Base-by-base conservation (phyloP, 2,888 invertebrate species). In the Drosophila trichaetosa region DNA sequence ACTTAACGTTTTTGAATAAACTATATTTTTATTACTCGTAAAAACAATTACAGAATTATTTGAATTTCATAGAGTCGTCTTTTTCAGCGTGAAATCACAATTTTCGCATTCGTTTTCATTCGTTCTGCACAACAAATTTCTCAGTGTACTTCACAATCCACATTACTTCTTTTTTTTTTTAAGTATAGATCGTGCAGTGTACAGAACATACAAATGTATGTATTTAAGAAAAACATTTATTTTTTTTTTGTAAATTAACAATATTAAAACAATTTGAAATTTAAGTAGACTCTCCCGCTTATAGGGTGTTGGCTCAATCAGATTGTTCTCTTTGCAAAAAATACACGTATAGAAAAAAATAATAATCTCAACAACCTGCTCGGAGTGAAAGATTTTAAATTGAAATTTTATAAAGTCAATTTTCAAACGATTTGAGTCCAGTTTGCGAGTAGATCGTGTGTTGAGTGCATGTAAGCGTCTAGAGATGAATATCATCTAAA, bases 361-460 rank as follows among this genome's bases (percentile, higher is more conserved):
- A 0, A 3, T 27, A 34, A 24, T 31, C 33, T 1, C 46, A 34
- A 10, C 1, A 38, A 49, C n/a, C 36, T 38, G 48, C 8, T 40
- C 31, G 11, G 38, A 13, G 36, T 13, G 24, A 33, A 11, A 42
- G n/a, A 24, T 24, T 34, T 51, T 11, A 27, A 27, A 29, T 53
- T 8, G n/a, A n/a, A 29, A 54, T 46, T 49, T 51, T 18, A 40
- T 38, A 60, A 69, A 27, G 59, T 33, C 7, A 7, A 31, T 42
- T 58, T 58, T n/a, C 10, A 38, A 52, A 40, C 11, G 18, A 24
- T 53, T 36, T 38, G 24, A 48, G 4, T 18, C n/a, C 40, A 74
- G 70, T 75, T 70, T 52, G 51, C 31, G 59, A 36, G 11, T 40
- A 13, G 58, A 56, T 60, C 11, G 13, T 36, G 33, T 40, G 29